Evolutionary conservation across 2,113 vertebrate genomes (phyloP).

Genomic region (Esox niger): DNA sequence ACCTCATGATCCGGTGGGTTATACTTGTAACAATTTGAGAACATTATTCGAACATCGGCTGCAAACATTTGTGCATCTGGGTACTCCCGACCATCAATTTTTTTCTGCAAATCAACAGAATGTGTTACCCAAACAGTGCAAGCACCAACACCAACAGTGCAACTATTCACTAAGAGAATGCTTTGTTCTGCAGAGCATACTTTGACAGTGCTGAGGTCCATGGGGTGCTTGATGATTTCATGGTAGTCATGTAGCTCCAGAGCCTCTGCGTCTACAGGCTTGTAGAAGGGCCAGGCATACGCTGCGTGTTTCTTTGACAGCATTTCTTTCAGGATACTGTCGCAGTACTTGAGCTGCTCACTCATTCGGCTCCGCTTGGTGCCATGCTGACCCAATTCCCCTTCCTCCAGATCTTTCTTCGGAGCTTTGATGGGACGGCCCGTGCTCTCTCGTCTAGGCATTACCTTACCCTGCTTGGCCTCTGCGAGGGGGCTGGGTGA

Average conservation of each 20-base stretch:
- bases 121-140: background rate
- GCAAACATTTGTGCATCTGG: conserved; percentile 87
- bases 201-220: conserved; percentile 84
- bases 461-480: conserved; percentile 78
- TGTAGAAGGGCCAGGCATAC: conserved; percentile 97
- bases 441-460: conserved; percentile 72
- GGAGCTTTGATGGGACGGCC: conserved; percentile 79
- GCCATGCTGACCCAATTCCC: conserved; percentile 69
- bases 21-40: conserved; percentile 99
- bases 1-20: conserved; percentile 91
- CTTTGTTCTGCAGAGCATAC: background rate
- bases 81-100: conserved; percentile 90
- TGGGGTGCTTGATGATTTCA: conserved; percentile 95
- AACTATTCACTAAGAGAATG: background rate
- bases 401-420: conserved; percentile 78
- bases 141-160: background rate
- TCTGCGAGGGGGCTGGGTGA: conserved; percentile 62
- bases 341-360: conserved; percentile 86
- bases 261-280: conserved; percentile 89
- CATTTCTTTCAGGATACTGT: conserved; percentile 90
- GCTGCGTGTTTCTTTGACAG: conserved; percentile 88
- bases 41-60: conserved; percentile 92
- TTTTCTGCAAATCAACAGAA: conserved; percentile 76
- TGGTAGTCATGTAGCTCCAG: conserved; percentile 94
- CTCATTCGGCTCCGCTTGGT: conserved; percentile 76